These are phyloP conservation scores for Hemibagrus guttatus DNA, from an alignment of 2,797 vertebrate genomes.

Conservation along the genomic window DNA sequence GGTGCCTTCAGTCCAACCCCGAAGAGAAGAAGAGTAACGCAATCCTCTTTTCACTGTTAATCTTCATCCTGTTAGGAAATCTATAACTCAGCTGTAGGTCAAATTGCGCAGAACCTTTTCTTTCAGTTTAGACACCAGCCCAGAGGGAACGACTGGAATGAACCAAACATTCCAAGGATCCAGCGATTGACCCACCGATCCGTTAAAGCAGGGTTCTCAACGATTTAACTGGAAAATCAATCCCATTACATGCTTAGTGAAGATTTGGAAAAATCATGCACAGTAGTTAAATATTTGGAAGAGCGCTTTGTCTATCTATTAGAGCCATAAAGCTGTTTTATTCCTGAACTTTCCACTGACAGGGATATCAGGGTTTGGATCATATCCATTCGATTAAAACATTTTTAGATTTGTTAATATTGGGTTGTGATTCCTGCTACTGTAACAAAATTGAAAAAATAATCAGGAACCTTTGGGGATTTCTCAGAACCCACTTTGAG, in stretches of 20 bases:
- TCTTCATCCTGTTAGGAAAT: conserved; percentile 3
- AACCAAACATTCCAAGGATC: conserved; percentile 11
- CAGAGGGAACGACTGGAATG: conserved; percentile 3
- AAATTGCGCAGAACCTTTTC: background rate
- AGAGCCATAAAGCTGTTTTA: background rate
- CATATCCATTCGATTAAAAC: background rate
- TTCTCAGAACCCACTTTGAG: background rate
- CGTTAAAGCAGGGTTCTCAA: background rate
- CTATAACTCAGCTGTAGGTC: conserved; percentile 19
- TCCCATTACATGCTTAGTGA: background rate
- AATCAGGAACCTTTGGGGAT: background rate
- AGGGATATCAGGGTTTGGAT: background rate
- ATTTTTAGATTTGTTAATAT: background rate
- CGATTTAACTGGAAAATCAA: background rate
- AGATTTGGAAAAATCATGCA: background rate
- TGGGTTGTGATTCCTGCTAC: background rate
- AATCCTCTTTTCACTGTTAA: background rate
- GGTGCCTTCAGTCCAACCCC: background rate
- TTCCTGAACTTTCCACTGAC: background rate
- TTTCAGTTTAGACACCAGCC: background rate
- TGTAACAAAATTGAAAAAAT: background rate
- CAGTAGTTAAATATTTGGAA: background rate
- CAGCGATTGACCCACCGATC: background rate
- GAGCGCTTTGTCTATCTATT: background rate
- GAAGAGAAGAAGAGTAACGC: background rate